Evolutionary conservation across 2,888 invertebrate genomes (phyloP).

Genomic region (Dysmachus trigonus): DNA sequence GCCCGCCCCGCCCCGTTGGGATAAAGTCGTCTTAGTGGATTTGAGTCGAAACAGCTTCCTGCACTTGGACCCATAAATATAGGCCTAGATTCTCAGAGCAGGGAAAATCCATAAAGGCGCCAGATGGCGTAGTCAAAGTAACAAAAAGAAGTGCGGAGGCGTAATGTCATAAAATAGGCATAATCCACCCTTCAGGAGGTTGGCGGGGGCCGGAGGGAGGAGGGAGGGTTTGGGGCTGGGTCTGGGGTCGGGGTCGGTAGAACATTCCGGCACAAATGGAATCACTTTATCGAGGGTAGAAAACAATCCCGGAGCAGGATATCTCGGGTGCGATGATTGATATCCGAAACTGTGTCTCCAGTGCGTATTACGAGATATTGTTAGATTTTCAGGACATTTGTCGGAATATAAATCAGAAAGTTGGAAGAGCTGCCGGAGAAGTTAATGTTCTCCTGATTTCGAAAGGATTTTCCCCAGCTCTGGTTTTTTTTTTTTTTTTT

Average conservation of each 20-base stretch:
- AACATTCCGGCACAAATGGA: constrained; percentile 39
- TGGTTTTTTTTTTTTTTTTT: background rate
- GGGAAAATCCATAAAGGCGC: constrained; percentile 35
- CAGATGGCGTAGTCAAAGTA: constrained; percentile 30
- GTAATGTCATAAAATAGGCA: constrained; percentile 38
- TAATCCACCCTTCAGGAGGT: constrained; percentile 28
- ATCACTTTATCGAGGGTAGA: constrained; percentile 39
- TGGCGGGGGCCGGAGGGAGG: background rate
- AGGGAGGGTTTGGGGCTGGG: background rate
- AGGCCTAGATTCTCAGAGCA: constrained; percentile 14
- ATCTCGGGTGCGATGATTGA: constrained; percentile 39
- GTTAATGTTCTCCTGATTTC: constrained; percentile 38
- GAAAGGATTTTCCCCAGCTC: constrained; percentile 24
- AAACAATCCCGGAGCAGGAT: constrained; percentile 33
- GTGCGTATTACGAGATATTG: constrained; percentile 41
- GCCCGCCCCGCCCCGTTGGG: too few species aligned
- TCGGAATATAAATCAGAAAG: constrained; percentile 39
- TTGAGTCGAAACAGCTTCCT: background rate
- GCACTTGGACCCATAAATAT: background rate
- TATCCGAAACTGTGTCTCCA: constrained; percentile 39
- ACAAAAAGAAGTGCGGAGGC: constrained; percentile 13
- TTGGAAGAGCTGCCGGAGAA: constrained; percentile 24
- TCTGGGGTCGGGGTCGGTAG: background rate
- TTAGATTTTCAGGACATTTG: constrained; percentile 39
- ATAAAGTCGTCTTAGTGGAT: background rate